A percentile compares a stretch with the other conserved stretches of the same genome.
Evolutionary conservation across 2,113 vertebrate genomes (phyloP).

Genomic region (Grus americana): DNA sequence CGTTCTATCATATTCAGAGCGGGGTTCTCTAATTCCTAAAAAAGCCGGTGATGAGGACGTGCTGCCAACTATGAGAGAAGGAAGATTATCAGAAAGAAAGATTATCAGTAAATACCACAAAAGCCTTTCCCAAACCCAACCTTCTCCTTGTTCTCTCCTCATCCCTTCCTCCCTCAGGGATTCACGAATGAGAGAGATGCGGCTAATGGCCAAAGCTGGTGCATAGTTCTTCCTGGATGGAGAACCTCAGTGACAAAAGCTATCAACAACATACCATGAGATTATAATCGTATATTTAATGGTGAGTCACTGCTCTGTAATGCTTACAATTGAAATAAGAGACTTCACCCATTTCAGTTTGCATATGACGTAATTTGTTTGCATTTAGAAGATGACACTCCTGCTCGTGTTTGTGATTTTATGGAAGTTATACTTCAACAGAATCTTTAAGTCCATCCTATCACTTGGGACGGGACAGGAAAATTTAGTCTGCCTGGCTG

Average conservation of each 20-base stretch:
- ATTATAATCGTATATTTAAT: background rate
- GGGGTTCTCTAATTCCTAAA: conserved; percentile 91
- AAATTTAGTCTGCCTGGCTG: background rate
- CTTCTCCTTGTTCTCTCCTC: background rate
- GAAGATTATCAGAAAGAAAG: background rate
- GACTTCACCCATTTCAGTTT: too few relatives aligned
- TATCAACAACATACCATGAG: accelerated
- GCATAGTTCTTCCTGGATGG: accelerated
- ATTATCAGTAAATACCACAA: background rate
- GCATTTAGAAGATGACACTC: background rate
- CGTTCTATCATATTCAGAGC: conserved; percentile 89
- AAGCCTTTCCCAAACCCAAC: background rate
- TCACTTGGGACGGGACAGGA: background rate
- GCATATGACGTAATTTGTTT: background rate
- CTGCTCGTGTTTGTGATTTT: background rate
- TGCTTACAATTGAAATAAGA: background rate
- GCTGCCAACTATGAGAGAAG: conserved; percentile 83
- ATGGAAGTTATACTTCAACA: background rate
- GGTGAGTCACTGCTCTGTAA: background rate
- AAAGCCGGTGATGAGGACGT: conserved; percentile 93
- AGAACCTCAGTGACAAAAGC: background rate
- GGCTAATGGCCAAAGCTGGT: background rate
- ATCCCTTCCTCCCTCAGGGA: background rate
- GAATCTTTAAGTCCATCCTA: background rate
- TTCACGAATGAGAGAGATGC: background rate